Evolutionary conservation across 2,113 vertebrate species (phyloP).

Genomic region (Cyanoliseus patagonus): DNA sequence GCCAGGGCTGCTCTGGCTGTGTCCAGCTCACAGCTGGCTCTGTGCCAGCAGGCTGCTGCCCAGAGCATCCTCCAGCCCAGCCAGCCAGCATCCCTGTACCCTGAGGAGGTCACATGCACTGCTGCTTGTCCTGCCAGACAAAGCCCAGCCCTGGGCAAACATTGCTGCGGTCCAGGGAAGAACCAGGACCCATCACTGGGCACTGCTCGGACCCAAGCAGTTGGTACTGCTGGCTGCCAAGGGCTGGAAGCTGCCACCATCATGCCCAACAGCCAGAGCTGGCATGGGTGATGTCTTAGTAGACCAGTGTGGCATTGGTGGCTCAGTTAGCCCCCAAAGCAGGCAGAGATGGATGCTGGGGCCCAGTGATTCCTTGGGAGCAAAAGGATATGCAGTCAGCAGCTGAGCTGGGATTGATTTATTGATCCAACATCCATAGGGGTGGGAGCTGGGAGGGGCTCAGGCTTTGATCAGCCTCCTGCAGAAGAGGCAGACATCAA

Average conservation of each 20-base stretch:
- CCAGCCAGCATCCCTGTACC: neutral
- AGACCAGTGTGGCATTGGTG: neutral
- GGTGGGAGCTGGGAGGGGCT: neutral
- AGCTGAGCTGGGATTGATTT: conserved; percentile 4
- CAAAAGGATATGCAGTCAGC: neutral
- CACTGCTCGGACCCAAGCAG: neutral
- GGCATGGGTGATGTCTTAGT: neutral
- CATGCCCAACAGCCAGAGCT: neutral
- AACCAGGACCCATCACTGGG: neutral
- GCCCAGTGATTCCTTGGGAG: neutral
- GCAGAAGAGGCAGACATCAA: neutral
- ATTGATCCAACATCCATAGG: conserved; percentile 18
- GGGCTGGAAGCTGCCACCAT: neutral
- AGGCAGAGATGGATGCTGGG: neutral
- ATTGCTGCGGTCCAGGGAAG: neutral
- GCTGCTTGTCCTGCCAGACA: neutral
- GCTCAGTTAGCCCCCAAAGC: neutral
- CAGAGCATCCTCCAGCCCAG: neutral
- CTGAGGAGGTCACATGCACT: neutral
- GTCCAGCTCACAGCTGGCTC: rapidly evolving
- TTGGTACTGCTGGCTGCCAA: neutral
- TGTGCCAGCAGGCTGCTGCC: neutral
- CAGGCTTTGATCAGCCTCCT: neutral
- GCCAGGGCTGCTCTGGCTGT: neutral
- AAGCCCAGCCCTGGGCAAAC: neutral